A percentile compares a stretch with the other conserved stretches of the same genome.
Conservation (phyloP, 1,140 invertebrate genomes). For the Danaus melanippus region DNA sequence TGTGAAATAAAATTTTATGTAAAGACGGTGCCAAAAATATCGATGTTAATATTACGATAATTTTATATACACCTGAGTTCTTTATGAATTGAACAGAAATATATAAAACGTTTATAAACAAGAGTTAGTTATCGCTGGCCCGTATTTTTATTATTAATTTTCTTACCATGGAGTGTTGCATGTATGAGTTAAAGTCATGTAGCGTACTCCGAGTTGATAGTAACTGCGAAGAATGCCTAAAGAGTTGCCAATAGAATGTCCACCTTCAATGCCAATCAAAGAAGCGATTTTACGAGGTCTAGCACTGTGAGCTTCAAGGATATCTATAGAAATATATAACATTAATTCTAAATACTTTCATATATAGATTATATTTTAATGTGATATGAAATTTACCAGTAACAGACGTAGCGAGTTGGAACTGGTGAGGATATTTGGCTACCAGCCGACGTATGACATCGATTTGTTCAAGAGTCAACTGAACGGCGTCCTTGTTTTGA, state of each 20-base stretch:
- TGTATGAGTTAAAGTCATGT: conserved; percentile 89
- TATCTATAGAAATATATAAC: conserved; percentile 37
- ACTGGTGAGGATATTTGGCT: conserved; percentile 73
- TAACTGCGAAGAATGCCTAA: conserved; percentile 85
- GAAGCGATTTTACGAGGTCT: conserved; percentile 66
- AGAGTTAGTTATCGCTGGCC: no score
- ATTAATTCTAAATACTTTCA: conserved; percentile 2
- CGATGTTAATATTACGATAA: no score
- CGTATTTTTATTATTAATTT: background rate
- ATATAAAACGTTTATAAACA: no score
- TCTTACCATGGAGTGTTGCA: conserved; percentile 89
- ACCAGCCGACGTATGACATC: conserved; percentile 86
- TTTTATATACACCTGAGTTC: no score
- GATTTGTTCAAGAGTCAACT: conserved; percentile 83
- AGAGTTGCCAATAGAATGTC: conserved; percentile 88
- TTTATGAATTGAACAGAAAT: no score
- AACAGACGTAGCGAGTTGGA: conserved; percentile 74
- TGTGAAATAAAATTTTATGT: no score
- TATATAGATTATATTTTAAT: background rate
- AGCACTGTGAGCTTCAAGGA: conserved; percentile 62
- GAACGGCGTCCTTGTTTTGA: conserved; percentile 83
- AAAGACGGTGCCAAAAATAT: no score
- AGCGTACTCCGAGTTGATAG: conserved; percentile 87
- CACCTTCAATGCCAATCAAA: conserved; percentile 87
- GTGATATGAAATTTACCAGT: conserved; percentile 37